These are phyloP conservation scores for Parotocinclus haroldoi DNA, from an alignment of 2,797 vertebrate genomes.

Conservation along the genomic window DNA sequence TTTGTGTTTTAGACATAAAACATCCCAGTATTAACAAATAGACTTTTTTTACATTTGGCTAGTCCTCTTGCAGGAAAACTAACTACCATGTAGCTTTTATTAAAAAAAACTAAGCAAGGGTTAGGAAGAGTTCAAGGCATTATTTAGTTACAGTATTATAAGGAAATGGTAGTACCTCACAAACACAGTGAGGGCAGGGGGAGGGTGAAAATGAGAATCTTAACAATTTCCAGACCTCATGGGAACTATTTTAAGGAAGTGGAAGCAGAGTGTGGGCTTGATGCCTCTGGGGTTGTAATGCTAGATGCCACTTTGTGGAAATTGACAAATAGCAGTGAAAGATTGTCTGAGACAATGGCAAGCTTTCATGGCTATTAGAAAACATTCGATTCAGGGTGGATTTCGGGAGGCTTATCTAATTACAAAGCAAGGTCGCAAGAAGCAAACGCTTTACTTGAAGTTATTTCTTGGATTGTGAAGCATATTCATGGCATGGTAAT, in stretches of 20 bases:
- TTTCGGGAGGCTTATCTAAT: constrained; percentile 53
- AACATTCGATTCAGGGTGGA: constrained; percentile 32
- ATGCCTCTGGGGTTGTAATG: constrained; percentile 29
- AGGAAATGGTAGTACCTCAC: not conserved
- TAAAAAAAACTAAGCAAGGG: too few relatives aligned
- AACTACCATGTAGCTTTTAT: too few relatives aligned
- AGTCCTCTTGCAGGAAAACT: not conserved
- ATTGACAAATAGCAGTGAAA: constrained; percentile 15
- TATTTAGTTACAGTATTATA: constrained; percentile 1
- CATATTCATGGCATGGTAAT: constrained; percentile 44
- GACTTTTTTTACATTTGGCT: not conserved
- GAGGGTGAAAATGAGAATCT: constrained; percentile 16
- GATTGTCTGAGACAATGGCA: constrained; percentile 20
- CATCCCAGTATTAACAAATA: not conserved
- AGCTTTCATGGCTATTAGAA: constrained; percentile 39
- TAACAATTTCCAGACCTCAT: constrained; percentile 23
- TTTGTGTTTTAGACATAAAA: constrained; percentile 12
- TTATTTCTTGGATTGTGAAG: constrained; percentile 53
- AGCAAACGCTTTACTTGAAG: constrained; percentile 40
- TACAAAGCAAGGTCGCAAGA: constrained; percentile 44
- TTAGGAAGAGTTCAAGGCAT: not conserved
- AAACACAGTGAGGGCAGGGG: not conserved
- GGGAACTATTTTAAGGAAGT: constrained; percentile 10
- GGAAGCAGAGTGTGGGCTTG: constrained; percentile 14
- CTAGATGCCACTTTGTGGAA: constrained; percentile 17